Percentiles rank a stretch among this genome's conserved stretches.
These are phyloP conservation scores for Atlantisia rogersi DNA, from an alignment of 2,113 vertebrate species.

Conservation along the genomic window DNA sequence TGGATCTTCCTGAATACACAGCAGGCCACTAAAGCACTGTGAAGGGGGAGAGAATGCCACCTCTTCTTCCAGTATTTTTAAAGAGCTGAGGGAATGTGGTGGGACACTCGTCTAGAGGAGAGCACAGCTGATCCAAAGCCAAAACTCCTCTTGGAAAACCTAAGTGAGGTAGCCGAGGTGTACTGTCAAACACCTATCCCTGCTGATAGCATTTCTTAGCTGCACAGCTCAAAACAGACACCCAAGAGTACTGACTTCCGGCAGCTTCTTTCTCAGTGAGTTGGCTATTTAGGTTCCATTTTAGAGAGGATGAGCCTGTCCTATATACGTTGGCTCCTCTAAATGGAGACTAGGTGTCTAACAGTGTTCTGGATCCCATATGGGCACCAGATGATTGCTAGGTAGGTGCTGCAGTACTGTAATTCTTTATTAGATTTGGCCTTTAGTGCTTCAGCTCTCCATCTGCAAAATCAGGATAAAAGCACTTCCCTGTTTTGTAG, in stretches of 20 bases:
- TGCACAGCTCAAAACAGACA: neutral
- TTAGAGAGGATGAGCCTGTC: neutral
- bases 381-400: constrained; percentile 37
- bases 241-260: neutral
- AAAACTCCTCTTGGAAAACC: neutral
- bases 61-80: neutral
- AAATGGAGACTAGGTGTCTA: constrained; percentile 1
- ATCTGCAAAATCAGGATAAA: constrained; percentile 46
- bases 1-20: neutral
- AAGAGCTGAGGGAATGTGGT: neutral
- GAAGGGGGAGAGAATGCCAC: neutral
- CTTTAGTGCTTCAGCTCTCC: constrained; percentile 42
- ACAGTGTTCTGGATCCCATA: constrained; percentile 5
- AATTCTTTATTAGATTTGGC: constrained; percentile 61
- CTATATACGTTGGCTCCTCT: neutral
- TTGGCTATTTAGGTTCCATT: neutral
- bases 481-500: constrained; percentile 27
- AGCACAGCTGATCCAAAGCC: neutral
- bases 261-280: neutral
- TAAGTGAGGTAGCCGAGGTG: neutral
- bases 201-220: neutral
- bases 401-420: constrained; percentile 23
- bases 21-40: neutral
- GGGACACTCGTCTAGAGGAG: neutral
- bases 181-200: neutral